phyloP scores from a whole-genome alignment of 2,113 vertebrate genomes.

The Suncus etruscus region DNA sequence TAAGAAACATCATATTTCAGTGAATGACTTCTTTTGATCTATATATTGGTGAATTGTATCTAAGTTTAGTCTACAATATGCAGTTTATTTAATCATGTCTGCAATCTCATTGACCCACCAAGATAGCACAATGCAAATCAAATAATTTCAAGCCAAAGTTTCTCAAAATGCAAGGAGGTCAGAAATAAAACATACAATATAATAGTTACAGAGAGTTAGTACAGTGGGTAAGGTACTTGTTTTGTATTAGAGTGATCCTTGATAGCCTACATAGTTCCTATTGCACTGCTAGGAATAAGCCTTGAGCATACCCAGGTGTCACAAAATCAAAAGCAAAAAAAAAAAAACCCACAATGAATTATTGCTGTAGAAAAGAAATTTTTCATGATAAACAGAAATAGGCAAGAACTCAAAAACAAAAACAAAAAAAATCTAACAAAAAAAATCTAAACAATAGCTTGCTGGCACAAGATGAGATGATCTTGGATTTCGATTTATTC shows the following conservation, averaged over 20 bases:
- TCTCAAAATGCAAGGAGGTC: background rate
- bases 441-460: background rate
- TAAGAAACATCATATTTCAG: background rate
- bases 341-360: too few species aligned
- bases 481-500: rapidly evolving
- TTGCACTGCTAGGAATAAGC: too few species aligned
- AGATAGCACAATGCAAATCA: conserved; percentile 31
- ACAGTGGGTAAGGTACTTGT: too few species aligned
- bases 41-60: background rate
- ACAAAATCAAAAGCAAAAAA: too few species aligned
- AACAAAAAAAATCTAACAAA: too few species aligned
- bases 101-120: background rate
- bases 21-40: background rate
- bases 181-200: background rate
- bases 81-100: background rate
- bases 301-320: too few species aligned
- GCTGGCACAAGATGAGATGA: rapidly evolving
- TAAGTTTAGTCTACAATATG: background rate
- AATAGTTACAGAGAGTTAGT: background rate
- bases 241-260: too few species aligned
- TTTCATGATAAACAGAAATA: background rate
- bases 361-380: background rate
- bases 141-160: conserved; percentile 2
- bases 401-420: background rate
- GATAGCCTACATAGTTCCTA: too few species aligned